Percentiles rank a stretch among this genome's conserved stretches.
phyloP scores from a whole-genome alignment of 1,140 invertebrate genomes.

The Drosophila lacteicornis region DNA sequence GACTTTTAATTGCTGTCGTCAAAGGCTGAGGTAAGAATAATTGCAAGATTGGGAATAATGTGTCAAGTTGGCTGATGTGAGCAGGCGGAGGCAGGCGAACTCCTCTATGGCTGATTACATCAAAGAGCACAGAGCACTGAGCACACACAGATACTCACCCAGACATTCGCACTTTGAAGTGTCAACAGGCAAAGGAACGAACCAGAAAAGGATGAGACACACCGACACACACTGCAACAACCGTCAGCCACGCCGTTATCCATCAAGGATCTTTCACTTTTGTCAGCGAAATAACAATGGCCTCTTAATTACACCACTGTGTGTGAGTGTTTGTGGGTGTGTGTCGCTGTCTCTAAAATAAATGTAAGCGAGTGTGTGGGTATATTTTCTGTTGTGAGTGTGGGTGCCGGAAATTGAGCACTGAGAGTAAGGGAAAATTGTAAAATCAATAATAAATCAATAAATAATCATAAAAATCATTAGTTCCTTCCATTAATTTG shows the following conservation, averaged over 20 bases:
- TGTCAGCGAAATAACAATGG: conserved; percentile 85
- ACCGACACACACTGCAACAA: conserved; percentile 35
- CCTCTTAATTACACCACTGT: conserved; percentile 83
- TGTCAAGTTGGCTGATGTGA: conserved; percentile 56
- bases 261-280: conserved; percentile 84
- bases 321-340: conserved; percentile 24
- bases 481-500: too few relatives aligned
- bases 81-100: conserved; percentile 36
- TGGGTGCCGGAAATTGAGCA: conserved; percentile 22
- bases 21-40: conserved; percentile 83
- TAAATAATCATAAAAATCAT: too few relatives aligned
- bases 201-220: conserved; percentile 31
- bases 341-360: conserved; percentile 22
- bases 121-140: conserved; percentile 53
- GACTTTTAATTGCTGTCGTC: conserved; percentile 78
- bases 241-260: conserved; percentile 62
- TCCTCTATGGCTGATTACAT: conserved; percentile 63
- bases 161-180: conserved; percentile 77
- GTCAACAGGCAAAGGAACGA: conserved; percentile 71
- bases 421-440: neutral
- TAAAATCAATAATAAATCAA: neutral
- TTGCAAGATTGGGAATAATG: conserved; percentile 83
- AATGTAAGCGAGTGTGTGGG: conserved; percentile 5
- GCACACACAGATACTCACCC: conserved; percentile 26
- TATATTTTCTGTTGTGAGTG: conserved; percentile 25